A percentile compares a stretch with the other conserved stretches of the same genome.
Evolutionary conservation across 2,113 vertebrate species (phyloP).

Genomic region (Percopsis transmontana): DNA sequence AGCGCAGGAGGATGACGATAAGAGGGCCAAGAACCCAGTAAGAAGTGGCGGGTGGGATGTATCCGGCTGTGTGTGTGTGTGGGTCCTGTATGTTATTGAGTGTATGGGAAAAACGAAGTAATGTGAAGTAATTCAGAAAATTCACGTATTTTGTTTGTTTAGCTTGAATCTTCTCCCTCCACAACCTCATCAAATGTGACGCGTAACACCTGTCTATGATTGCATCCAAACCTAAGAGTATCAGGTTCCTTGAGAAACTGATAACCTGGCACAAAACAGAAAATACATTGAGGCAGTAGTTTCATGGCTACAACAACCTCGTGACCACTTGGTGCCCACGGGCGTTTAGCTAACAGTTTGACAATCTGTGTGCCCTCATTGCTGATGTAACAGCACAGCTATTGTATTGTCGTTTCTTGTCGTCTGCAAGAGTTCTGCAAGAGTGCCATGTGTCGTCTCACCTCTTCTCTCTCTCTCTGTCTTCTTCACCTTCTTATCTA

Average conservation of each 20-base stretch:
- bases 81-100: background rate
- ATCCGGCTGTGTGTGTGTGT: constrained; percentile 11
- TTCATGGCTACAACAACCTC: too few relatives aligned
- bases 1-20: constrained; percentile 90
- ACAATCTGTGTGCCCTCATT: too few relatives aligned
- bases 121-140: background rate
- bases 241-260: too few relatives aligned
- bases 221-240: too few relatives aligned
- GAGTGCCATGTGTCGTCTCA: background rate
- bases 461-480: background rate
- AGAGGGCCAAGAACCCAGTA: constrained; percentile 80
- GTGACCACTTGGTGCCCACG: too few relatives aligned
- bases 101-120: background rate
- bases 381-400: too few relatives aligned
- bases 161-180: too few relatives aligned
- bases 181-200: background rate
- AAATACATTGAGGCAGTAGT: too few relatives aligned
- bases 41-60: constrained; percentile 38
- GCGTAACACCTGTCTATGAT: too few relatives aligned
- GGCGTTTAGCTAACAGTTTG: too few relatives aligned
- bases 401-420: background rate
- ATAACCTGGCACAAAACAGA: too few relatives aligned
- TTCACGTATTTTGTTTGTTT: background rate
- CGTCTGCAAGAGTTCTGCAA: background rate
- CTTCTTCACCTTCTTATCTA: background rate